Evolutionary conservation across 2,113 vertebrate genomes (phyloP), one percentile per base, ranked within the genome.

Genomic region (Pluvialis apricaria): DNA sequence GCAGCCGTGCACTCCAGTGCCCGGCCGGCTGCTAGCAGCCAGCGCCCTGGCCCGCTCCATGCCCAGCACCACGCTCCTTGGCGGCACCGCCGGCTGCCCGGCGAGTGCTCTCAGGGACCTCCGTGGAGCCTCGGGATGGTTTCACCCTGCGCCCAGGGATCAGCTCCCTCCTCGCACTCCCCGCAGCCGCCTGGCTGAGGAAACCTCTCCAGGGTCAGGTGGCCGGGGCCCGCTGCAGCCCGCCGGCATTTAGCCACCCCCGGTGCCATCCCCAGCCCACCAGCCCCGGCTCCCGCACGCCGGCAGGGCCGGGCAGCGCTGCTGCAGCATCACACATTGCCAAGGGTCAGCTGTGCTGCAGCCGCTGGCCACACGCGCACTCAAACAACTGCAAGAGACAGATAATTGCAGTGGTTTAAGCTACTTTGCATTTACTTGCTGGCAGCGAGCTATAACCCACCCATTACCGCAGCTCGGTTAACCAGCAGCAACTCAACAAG

Each of bases 331-430:
- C 87, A 19, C n/a, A 2, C 15, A 2, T 10, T 42, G 84, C 77
- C 84, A 25, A 0, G 5, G 96, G 82, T 49, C 92, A 75, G 88
- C 65, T 6, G 5, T 1, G 49, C 82, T 3, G 87, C 90, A 80
- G 91, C 71, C 31, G 3, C 62, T 1, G 0, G 77, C 93, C 84
- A 36, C 60, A 8, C 0, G 1, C 1, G 0, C 65, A 1, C 45
- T 70, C 55, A 31, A 70, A 79, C 88, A 47, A 93, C 76, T 76
- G 85, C 90, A 60, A 24, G 28, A 94, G 85, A 68, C 88, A 90
- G 94, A 91, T 95, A 96, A 95, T 95, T 88, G 94, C 90, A 17
- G 95, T 92, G 95, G 95, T 95, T 94, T 82, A 62, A 73, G 82
- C 88, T 96, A 88, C 94, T 96, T 94, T 94, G 92, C 94, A 92